Evolutionary conservation across 2,113 vertebrate species (phyloP), one percentile per base, ranked within the genome.

Genomic region (Petromus typicus): DNA sequence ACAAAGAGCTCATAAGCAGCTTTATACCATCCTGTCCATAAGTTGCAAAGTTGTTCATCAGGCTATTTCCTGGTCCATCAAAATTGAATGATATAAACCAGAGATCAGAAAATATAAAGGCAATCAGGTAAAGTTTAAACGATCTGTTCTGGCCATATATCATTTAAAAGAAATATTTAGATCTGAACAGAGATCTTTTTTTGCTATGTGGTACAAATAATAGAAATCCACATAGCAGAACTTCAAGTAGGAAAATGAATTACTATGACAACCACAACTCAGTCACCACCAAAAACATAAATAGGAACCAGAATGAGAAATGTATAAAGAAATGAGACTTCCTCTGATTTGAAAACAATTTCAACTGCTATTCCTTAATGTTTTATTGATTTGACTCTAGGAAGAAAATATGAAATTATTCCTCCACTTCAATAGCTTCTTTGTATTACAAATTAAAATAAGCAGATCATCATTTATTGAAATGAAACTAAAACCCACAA

Each of bases 211-310:
- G 79, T 88, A 71, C 34, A 95, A 91, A 64, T 67, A 90, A 89
- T n/a, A 95, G 22, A 97, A 97, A 91, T 56, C 14, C 63, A 86
- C 3, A 25, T 73, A 66, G 90, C 91, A 86, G 84, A 75, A 27
- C 79, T 67, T 45, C 37, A 7, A 0, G 1, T 75, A 96, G 82
- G 90, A 96, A 79, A 91, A 96, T 37, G 67, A 93, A 93, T 75
- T 97, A 89, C 93, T 59, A 25, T 96, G 97, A 90, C 96, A 97
- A 97, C 95, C 59, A 71, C 89, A 89, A 51, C 71, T 80, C 59
- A 67, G 94, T 69, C 92, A 92, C 93, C 89, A 84, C 10, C 76
- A n/a, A 82, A 96, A 85, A 86, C 64, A 95, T 43, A 93, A 93
- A 69, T 84, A 76, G 76, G 76, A 97, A 78, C 63, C 83, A 89